These are phyloP conservation scores for Neostethus bicornis DNA, from an alignment of 2,797 vertebrate genomes.

Conservation along the genomic window DNA sequence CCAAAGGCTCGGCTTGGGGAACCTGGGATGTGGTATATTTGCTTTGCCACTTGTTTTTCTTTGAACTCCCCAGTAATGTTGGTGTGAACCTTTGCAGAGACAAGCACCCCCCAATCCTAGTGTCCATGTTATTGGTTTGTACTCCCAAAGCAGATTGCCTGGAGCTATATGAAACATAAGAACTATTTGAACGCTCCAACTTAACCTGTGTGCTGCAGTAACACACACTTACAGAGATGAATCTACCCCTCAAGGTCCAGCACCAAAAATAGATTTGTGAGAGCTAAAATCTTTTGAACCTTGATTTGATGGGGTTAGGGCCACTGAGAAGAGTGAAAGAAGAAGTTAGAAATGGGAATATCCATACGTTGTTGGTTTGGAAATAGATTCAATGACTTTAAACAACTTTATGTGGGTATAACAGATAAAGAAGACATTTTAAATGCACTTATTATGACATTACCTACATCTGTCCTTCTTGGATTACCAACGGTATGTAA, in stretches of 20 bases:
- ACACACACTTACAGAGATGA: slow-evolving; percentile 9
- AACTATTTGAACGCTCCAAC: slow-evolving; percentile 7
- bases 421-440: too few species aligned
- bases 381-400: too few species aligned
- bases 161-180: slow-evolving; percentile 19
- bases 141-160: slow-evolving; percentile 34
- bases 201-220: slow-evolving; percentile 19
- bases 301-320: slow-evolving; percentile 2
- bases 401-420: too few species aligned
- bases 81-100: slow-evolving; percentile 35
- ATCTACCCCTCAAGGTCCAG: not conserved
- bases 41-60: slow-evolving; percentile 54
- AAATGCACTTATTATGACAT: too few species aligned
- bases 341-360: too few species aligned
- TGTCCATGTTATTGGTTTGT: slow-evolving; percentile 44
- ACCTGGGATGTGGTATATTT: slow-evolving; percentile 55
- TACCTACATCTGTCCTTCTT: too few species aligned
- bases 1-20: slow-evolving; percentile 42
- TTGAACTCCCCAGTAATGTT: slow-evolving; percentile 47
- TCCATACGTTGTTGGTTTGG: too few species aligned
- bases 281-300: not conserved
- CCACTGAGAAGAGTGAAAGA: too few species aligned
- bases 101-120: slow-evolving; percentile 8
- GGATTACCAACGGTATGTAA: too few species aligned
- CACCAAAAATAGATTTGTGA: slow-evolving; percentile 8